Conservation (phyloP, 2,113 vertebrate genomes). For the Accipiter virgatus region DNA sequence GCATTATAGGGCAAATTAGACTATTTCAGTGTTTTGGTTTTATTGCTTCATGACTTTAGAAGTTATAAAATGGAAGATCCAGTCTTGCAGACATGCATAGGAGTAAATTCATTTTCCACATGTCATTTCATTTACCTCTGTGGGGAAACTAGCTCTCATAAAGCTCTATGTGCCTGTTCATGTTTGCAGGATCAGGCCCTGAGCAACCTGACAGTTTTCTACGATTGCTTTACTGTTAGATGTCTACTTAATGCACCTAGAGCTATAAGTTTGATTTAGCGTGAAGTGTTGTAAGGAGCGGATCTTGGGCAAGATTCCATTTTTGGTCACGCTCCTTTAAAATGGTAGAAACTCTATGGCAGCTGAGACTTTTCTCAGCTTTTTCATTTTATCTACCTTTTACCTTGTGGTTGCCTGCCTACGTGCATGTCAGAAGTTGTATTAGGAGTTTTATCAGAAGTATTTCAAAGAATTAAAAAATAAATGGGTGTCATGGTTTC, state of each 20-base stretch:
- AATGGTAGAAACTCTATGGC: fast-evolving
- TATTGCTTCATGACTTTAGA: not conserved
- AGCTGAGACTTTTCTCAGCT: not conserved
- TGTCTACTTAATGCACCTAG: not conserved
- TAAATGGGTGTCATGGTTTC: not conserved
- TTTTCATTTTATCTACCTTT: not conserved
- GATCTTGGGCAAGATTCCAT: not conserved
- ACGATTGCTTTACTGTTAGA: not conserved
- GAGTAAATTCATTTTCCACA: not conserved
- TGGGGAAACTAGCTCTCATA: not conserved
- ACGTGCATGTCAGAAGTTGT: not conserved
- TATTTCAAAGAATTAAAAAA: not conserved
- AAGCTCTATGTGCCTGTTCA: not conserved
- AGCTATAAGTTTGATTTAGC: not conserved
- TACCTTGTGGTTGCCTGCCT: not conserved
- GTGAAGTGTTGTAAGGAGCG: not conserved
- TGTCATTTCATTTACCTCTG: not conserved
- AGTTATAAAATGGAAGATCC: not conserved
- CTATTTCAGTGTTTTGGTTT: not conserved
- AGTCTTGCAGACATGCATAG: not conserved
- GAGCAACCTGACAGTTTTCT: not conserved
- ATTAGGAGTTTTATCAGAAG: not conserved
- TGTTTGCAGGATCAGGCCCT: not conserved
- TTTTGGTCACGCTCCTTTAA: not conserved
- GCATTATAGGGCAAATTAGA: not conserved